Percentiles rank a stretch among this genome's conserved stretches.
These are phyloP conservation scores for Phrynocephalus versicolor DNA, from an alignment of 2,113 vertebrate species.

Conservation along the genomic window DNA sequence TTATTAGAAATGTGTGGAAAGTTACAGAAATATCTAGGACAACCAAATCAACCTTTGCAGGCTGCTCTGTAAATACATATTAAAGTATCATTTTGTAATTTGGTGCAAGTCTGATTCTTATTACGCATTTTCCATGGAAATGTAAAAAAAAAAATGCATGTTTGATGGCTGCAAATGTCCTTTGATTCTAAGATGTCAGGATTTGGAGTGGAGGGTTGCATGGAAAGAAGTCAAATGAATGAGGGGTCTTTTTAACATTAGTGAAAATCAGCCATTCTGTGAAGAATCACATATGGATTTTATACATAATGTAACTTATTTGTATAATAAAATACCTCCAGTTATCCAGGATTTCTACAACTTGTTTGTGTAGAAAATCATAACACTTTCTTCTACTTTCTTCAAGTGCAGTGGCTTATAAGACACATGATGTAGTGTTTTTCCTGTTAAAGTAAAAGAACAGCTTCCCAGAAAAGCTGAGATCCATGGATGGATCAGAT, in stretches of 20 bases:
- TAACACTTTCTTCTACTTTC: background rate
- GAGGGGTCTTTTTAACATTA: background rate
- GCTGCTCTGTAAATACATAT: slow-evolving; percentile 53
- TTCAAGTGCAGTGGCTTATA: no score
- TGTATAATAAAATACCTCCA: background rate
- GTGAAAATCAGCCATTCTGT: background rate
- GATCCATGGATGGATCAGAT: background rate
- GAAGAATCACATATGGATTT: background rate
- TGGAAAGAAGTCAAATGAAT: no score
- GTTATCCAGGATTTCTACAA: background rate
- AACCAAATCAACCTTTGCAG: slow-evolving; percentile 36
- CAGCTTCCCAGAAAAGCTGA: background rate
- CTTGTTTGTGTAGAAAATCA: background rate
- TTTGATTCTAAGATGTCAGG: no score
- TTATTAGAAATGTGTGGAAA: slow-evolving; percentile 48
- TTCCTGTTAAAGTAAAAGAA: background rate
- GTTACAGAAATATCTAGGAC: background rate
- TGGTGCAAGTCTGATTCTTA: slow-evolving; percentile 66
- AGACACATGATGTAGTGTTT: background rate
- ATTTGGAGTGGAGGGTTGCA: no score
- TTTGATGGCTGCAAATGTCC: background rate
- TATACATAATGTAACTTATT: no score
- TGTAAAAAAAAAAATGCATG: slow-evolving; percentile 30
- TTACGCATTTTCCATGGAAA: slow-evolving; percentile 34
- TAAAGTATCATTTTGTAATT: slow-evolving; percentile 55